A percentile compares a stretch with the other conserved stretches of the same genome.
phyloP scores from a whole-genome alignment of 2,888 invertebrate species.

The Pinctada fucata region DNA sequence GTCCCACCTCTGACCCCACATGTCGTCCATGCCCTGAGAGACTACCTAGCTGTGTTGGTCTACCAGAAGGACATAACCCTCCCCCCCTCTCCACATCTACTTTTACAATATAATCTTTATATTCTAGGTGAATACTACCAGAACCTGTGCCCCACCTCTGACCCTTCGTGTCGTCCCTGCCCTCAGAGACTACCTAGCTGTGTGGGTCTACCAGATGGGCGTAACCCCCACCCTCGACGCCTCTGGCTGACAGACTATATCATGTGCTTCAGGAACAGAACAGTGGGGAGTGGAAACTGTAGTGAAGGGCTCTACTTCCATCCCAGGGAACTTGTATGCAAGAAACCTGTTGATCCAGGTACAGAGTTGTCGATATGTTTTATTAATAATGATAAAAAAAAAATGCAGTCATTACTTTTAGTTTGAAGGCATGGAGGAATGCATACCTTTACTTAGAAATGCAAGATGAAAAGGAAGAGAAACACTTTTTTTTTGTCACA shows the following conservation, averaged over 20 bases:
- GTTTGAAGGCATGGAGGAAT: too few relatives aligned
- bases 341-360: slow-evolving; percentile 21
- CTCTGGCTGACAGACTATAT: slow-evolving; percentile 33
- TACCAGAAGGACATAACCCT: slow-evolving; percentile 54
- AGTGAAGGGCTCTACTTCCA: slow-evolving; percentile 24
- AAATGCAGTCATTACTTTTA: too few relatives aligned
- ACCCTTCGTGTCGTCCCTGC: slow-evolving; percentile 34
- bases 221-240: slow-evolving; percentile 30
- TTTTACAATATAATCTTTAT: too few relatives aligned
- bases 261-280: slow-evolving; percentile 35
- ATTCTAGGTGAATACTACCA: slow-evolving; percentile 44
- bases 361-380: too few relatives aligned
- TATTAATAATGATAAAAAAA: too few relatives aligned
- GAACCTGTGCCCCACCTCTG: slow-evolving; percentile 28
- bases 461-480: too few relatives aligned
- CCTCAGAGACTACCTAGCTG: slow-evolving; percentile 35
- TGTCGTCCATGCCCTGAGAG: slow-evolving; percentile 54
- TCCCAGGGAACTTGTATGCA: slow-evolving; percentile 20
- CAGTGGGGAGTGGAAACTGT: slow-evolving; percentile 23
- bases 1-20: slow-evolving; percentile 40
- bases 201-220: slow-evolving; percentile 37
- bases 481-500: too few relatives aligned
- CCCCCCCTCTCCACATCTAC: too few relatives aligned
- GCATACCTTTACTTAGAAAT: too few relatives aligned
- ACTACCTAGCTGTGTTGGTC: slow-evolving; percentile 58